phyloP scores from a whole-genome alignment of 2,888 invertebrate genomes.

The Caenorhabditis uteleia region DNA sequence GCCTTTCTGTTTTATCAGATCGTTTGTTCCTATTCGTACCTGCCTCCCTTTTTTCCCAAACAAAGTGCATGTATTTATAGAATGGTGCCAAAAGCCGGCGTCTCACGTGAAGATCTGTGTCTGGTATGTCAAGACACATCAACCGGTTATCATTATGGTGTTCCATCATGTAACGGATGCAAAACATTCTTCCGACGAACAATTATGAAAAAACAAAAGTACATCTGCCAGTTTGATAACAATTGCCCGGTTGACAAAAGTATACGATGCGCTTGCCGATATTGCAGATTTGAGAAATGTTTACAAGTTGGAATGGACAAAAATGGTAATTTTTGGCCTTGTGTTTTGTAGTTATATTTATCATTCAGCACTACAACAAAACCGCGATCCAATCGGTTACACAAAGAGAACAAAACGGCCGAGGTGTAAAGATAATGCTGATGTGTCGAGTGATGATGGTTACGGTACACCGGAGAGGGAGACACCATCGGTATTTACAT shows the following conservation, averaged over 20 bases:
- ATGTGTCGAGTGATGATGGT: constrained; percentile 6
- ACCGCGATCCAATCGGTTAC: constrained; percentile 68
- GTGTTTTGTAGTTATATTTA: not conserved
- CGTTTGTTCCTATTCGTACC: not conserved
- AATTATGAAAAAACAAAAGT: constrained; percentile 68
- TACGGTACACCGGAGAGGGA: constrained; percentile 16
- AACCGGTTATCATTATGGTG: constrained; percentile 66
- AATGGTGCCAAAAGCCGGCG: constrained; percentile 12
- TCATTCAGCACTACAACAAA: constrained; percentile 65
- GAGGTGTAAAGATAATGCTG: constrained; percentile 25
- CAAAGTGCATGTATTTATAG: not conserved
- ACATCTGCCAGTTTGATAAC: constrained; percentile 61
- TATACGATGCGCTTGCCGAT: constrained; percentile 67
- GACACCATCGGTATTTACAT: not conserved
- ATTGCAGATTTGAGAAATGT: constrained; percentile 64
- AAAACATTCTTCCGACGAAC: constrained; percentile 67
- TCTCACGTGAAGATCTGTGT: constrained; percentile 45
- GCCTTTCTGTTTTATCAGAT: constrained; percentile 1
- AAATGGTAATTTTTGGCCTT: constrained; percentile 33
- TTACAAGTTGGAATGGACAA: constrained; percentile 56
- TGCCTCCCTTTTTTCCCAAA: not conserved
- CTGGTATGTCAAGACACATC: constrained; percentile 63
- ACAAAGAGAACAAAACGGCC: constrained; percentile 65
- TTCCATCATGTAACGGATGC: constrained; percentile 67
- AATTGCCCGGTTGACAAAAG: constrained; percentile 61